Evolutionary conservation across 2,888 invertebrate species (phyloP).

Genomic region (Erebia epiphron): DNA sequence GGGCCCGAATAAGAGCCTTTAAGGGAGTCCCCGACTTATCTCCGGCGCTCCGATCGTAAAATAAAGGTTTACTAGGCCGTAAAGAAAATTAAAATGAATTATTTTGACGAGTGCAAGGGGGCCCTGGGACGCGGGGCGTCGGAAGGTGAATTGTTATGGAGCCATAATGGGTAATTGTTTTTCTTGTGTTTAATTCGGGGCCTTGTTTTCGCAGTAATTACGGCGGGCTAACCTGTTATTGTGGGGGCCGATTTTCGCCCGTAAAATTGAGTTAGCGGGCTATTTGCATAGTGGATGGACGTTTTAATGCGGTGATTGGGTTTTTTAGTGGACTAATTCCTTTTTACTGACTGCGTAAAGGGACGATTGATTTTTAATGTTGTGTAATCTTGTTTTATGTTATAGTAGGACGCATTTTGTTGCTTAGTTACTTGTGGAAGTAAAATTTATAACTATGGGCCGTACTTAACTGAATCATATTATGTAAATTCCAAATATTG

Average conservation of each 20-base stretch:
- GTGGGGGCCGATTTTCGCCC: constrained; percentile 34
- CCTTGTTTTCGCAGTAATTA: constrained; percentile 54
- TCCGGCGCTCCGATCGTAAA: constrained; percentile 75
- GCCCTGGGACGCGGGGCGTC: constrained; percentile 59
- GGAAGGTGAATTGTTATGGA: constrained; percentile 70
- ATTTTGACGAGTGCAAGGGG: constrained; percentile 80
- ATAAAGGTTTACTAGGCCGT: constrained; percentile 82
- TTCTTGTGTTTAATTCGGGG: constrained; percentile 54
- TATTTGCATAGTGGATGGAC: constrained; percentile 35
- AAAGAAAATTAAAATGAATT: constrained; percentile 84
- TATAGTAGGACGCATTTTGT: neutral
- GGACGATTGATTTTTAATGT: constrained; percentile 23
- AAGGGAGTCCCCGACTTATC: constrained; percentile 79
- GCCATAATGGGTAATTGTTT: constrained; percentile 72
- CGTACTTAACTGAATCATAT: no score
- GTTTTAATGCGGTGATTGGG: constrained; percentile 17
- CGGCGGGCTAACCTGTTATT: constrained; percentile 49
- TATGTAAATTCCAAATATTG: no score
- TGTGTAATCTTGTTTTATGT: constrained; percentile 18
- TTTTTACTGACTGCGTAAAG: constrained; percentile 28
- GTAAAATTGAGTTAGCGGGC: constrained; percentile 41
- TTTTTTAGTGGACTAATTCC: constrained; percentile 24
- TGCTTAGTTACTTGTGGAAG: neutral
- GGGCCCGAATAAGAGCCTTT: constrained; percentile 64
- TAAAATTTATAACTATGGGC: neutral